Base-by-base conservation (phyloP, 2,888 invertebrate species). In the Petrolisthes cinctipes region DNA sequence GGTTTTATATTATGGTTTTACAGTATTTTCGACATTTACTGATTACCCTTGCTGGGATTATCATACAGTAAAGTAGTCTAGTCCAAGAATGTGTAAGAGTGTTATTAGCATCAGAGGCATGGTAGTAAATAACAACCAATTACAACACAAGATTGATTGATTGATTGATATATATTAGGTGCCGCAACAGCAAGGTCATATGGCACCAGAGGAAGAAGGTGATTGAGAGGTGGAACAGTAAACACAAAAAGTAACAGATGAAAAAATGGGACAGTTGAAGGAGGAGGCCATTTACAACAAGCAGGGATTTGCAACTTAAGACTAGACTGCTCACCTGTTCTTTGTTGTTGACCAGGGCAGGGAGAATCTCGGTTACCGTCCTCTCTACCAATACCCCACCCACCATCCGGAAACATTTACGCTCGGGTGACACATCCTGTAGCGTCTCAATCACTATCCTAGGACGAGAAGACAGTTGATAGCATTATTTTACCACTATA, bases 401-500 rank as follows among this genome's bases (percentile, higher is more conserved):
- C 91, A 99, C 95, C 94, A 98, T 95, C 92, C 98, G 95, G 93
- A 96, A 99, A 93, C 99, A 99, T 91, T 96, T 97, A 91, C 98
- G 95, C 84, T 95, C 95, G 17, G 95, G 95, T 92, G 97, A 97
- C 51, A 98, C 96, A 89, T 95, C 96, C 92, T 96, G 95, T 90
- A 99, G 94, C 17, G 98, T 97, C 92, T 98, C 98, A 91, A 98
- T 96, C 87, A 99, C 99, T 93, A 98, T 95, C 93, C 98, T 99
- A 93, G 37, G 37, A 37, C 37, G 37, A 37, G 37, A 37, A 37
- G 37, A 37, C 37, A 37, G 37, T 37, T 37, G 37, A 1, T 37
- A 37, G 37, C 37, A 37, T 37, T 37, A 37, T 37, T 2, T 37
- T 37, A 37, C 37, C 37, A 37, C 2, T 37, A 37, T 37, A 37